A percentile compares a stretch with the other conserved stretches of the same genome.
These are phyloP conservation scores for Lacerta agilis DNA, from an alignment of 2,797 vertebrate genomes.

Conservation along the genomic window DNA sequence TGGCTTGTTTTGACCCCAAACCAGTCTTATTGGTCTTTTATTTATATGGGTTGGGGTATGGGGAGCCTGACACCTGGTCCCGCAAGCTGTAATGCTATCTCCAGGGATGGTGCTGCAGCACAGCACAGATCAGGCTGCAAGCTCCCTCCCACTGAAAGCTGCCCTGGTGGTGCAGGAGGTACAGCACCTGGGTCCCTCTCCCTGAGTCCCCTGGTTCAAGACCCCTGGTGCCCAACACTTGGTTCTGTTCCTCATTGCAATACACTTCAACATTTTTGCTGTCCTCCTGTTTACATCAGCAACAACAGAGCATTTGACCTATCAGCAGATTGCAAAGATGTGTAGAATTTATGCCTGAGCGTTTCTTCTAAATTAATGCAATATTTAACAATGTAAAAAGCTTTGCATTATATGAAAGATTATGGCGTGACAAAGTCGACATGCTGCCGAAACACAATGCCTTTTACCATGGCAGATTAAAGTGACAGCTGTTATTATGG, in stretches of 20 bases:
- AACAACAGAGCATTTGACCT: not conserved
- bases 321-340: too few species aligned
- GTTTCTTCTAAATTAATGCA: not conserved
- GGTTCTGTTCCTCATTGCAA: not conserved
- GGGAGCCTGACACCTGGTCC: too few species aligned
- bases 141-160: too few species aligned
- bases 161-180: not conserved
- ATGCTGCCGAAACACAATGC: slow-evolving; percentile 41
- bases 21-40: too few species aligned
- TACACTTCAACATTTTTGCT: rapidly evolving
- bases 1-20: too few species aligned
- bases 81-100: too few species aligned
- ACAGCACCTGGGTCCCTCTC: not conserved
- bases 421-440: slow-evolving; percentile 43
- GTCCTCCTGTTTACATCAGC: slow-evolving; percentile 10
- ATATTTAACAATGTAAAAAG: not conserved
- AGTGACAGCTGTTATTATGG: slow-evolving; percentile 47
- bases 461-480: slow-evolving; percentile 54
- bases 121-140: not conserved
- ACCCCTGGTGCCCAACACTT: not conserved
- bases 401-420: slow-evolving; percentile 26
- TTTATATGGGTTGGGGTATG: too few species aligned
- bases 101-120: not conserved
- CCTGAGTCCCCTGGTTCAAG: not conserved
- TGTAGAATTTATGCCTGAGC: slow-evolving; percentile 20